Evolutionary conservation across 2,888 invertebrate genomes (phyloP), one percentile per base, ranked within the genome.

Genomic region (Oxystoma pomonae): DNA sequence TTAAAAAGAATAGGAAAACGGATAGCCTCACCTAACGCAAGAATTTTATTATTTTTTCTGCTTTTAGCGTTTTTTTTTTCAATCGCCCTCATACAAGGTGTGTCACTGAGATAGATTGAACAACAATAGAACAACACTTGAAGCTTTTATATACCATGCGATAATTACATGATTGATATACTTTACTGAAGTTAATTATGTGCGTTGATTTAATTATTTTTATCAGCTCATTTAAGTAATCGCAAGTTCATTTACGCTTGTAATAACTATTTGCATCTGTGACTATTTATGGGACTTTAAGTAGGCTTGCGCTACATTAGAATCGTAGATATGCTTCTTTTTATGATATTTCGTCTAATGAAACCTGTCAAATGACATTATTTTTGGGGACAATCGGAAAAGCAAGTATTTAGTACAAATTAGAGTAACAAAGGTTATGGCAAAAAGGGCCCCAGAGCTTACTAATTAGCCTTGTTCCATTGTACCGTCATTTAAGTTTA

Each of bases 11-110:
- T 53, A 53, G 53, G 53, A 53, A 53, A 17, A 53, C 19, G 17
- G 53, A 53, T 17, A 53, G 53, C 53, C 53, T 53, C 53, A 53
- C 53, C 53, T 19, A 53, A 19, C 53, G 53, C 53, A 17, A 19
- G 53, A 17, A 53, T 53, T 53, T 53, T 53, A 53, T 7, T 9
- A 53, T 53, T 53, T 53, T 53, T 53, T 53, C 53, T 5, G 53
- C 53, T 16, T 16, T 53, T 16, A 19, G 17, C 17, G 17, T 53
- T 53, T 53, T 53, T 53, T 50, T n/a, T 50, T 50, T 53, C n/a
- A 17, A 19, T 19, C 53, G 19, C 53, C 17, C 53, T 5, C 35
- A 35, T 35, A 35, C 35, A 7, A 35, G 35, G 35, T 12, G 35
- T 35, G 35, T 35, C 35, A 3, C 35, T 35, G 35, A 35, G 35